Evolutionary conservation across 1,140 invertebrate species (phyloP).

Genomic region (Orchesella cincta): DNA sequence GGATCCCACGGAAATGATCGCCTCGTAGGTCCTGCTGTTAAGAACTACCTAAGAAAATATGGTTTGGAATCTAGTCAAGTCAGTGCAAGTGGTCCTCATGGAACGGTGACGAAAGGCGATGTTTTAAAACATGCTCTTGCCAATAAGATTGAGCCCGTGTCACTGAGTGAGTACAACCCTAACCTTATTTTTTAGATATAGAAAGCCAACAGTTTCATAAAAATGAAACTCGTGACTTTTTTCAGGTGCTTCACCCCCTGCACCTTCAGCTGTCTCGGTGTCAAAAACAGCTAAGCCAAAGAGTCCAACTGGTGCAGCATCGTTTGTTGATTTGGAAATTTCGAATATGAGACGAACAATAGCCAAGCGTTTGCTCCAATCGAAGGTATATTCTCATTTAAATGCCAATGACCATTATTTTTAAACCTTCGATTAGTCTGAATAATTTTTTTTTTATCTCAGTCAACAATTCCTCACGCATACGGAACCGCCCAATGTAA

Average conservation of each 20-base stretch:
- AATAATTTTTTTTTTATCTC: slow-evolving; percentile 37
- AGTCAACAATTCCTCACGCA: slow-evolving; percentile 66
- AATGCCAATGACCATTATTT: neutral
- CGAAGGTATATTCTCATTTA: slow-evolving; percentile 58
- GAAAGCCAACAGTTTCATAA: slow-evolving; percentile 51
- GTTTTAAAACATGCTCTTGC: slow-evolving; percentile 63
- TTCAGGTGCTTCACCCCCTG: neutral
- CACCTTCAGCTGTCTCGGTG: slow-evolving; percentile 33
- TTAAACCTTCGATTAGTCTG: neutral
- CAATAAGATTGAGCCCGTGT: slow-evolving; percentile 61
- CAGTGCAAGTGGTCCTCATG: slow-evolving; percentile 63
- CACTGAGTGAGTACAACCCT: slow-evolving; percentile 53
- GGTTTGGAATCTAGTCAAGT: slow-evolving; percentile 60
- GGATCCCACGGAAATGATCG: neutral
- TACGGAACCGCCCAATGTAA: slow-evolving; percentile 64
- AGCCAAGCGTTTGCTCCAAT: slow-evolving; percentile 64
- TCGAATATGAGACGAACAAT: slow-evolving; percentile 59
- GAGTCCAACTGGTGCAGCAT: slow-evolving; percentile 25
- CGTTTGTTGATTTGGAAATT: slow-evolving; percentile 56
- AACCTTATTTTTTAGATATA: slow-evolving; percentile 41
- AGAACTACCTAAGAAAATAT: slow-evolving; percentile 65
- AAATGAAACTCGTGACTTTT: slow-evolving; percentile 11
- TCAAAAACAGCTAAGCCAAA: slow-evolving; percentile 24
- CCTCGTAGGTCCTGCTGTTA: slow-evolving; percentile 65
- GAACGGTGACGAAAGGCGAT: slow-evolving; percentile 67